These are phyloP conservation scores for Latrodectus geometricus DNA, from an alignment of 1,140 invertebrate genomes.

Conservation along the genomic window DNA sequence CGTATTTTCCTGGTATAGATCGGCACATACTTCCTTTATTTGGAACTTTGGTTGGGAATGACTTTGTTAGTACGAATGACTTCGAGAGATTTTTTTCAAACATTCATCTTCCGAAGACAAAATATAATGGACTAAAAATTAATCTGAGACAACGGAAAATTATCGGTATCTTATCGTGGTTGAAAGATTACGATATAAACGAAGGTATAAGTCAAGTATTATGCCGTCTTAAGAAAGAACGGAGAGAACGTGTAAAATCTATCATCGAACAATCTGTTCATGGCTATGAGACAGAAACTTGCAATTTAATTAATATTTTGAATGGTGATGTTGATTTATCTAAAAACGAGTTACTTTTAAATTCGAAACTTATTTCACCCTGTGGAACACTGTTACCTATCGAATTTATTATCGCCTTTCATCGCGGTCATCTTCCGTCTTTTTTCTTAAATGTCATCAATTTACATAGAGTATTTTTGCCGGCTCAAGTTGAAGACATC, in stretches of 20 bases:
- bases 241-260: slow-evolving; percentile 60
- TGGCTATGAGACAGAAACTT: slow-evolving; percentile 62
- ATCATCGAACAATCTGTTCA: slow-evolving; percentile 64
- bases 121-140: slow-evolving; percentile 68
- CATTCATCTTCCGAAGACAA: slow-evolving; percentile 75
- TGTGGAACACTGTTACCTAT: slow-evolving; percentile 69
- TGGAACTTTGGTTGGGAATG: slow-evolving; percentile 86
- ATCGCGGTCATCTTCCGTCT: slow-evolving; percentile 73
- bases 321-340: slow-evolving; percentile 3
- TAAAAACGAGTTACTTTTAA: slow-evolving; percentile 10
- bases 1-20: slow-evolving; percentile 76
- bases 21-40: slow-evolving; percentile 79
- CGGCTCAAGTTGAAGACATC: slow-evolving; percentile 81
- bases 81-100: slow-evolving; percentile 79
- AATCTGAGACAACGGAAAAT: slow-evolving; percentile 75
- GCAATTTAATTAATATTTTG: slow-evolving; percentile 30
- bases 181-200: slow-evolving; percentile 77
- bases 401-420: slow-evolving; percentile 77
- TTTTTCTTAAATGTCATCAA: slow-evolving; percentile 78
- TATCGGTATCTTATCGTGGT: slow-evolving; percentile 78
- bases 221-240: slow-evolving; percentile 63
- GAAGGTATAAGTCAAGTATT: slow-evolving; percentile 73
- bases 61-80: slow-evolving; percentile 79
- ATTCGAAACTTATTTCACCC: slow-evolving; percentile 61
- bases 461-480: slow-evolving; percentile 76